Percentiles rank a stretch among this genome's conserved stretches.
phyloP scores from a whole-genome alignment of 2,797 vertebrate genomes.

The Ptychadena robeensis region DNA sequence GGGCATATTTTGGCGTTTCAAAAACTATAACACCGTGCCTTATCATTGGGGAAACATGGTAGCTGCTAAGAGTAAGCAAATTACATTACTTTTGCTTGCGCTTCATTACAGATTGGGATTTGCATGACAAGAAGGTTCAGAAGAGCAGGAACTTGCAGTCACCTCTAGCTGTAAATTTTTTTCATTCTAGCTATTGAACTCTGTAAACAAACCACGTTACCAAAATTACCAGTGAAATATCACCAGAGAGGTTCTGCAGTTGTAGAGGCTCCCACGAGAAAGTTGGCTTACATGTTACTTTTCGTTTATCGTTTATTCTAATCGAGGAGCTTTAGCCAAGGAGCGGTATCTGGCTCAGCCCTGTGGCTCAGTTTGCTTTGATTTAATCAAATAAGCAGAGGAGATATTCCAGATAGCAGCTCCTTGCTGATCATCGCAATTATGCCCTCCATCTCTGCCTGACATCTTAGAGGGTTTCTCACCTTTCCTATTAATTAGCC shows the following conservation, averaged over 20 bases:
- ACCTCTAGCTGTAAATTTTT: no score
- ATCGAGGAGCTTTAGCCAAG: neutral
- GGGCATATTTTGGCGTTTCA: no score
- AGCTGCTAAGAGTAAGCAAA: no score
- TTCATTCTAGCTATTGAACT: no score
- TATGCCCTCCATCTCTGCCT: neutral
- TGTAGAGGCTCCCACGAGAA: neutral
- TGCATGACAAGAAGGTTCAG: no score
- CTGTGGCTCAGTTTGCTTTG: neutral
- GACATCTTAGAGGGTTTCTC: neutral
- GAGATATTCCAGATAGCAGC: neutral
- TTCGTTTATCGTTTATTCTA: neutral
- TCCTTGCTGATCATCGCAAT: slow-evolving; percentile 6
- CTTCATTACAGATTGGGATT: no score
- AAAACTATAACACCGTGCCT: no score
- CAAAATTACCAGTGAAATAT: no score
- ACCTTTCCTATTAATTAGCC: slow-evolving; percentile 28
- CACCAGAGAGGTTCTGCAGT: neutral
- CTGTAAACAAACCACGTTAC: no score
- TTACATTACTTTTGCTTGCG: no score
- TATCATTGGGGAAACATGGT: no score
- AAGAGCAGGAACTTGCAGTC: no score
- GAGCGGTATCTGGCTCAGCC: neutral
- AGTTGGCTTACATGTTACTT: neutral
- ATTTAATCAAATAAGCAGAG: slow-evolving; percentile 4